These are phyloP conservation scores for Equus quagga DNA, from an alignment of 2,113 vertebrate species.

Conservation along the genomic window DNA sequence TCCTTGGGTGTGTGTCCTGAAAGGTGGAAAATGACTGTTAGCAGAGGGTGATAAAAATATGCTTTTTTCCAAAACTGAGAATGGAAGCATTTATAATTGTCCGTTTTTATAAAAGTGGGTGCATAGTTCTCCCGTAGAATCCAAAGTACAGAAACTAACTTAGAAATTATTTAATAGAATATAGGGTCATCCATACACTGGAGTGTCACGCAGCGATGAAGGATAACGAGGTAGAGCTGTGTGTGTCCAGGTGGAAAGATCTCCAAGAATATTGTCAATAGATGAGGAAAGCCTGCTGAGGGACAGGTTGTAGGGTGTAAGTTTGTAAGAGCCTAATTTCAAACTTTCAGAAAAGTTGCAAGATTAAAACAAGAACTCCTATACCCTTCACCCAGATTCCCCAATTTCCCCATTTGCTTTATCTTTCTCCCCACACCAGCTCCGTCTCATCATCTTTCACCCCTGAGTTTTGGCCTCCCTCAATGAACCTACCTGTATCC, in stretches of 20 bases:
- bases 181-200: rapidly evolving
- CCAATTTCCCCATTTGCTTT: rapidly evolving
- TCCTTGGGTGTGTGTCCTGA: not conserved
- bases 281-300: rapidly evolving
- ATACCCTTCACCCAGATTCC: not conserved
- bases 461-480: rapidly evolving
- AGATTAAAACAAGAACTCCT: not conserved
- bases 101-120: not conserved
- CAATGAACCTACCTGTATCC: not conserved
- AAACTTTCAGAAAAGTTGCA: not conserved
- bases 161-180: rapidly evolving
- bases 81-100: no score
- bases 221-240: no score
- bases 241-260: rapidly evolving
- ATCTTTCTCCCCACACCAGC: not conserved
- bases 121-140: not conserved
- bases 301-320: not conserved
- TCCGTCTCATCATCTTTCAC: no score
- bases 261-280: not conserved
- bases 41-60: no score
- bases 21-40: no score
- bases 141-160: not conserved
- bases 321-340: not conserved
- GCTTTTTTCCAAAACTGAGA: not conserved
- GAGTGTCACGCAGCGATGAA: rapidly evolving